phyloP scores from a whole-genome alignment of 2,797 vertebrate genomes.

The Heterohyrax brucei region DNA sequence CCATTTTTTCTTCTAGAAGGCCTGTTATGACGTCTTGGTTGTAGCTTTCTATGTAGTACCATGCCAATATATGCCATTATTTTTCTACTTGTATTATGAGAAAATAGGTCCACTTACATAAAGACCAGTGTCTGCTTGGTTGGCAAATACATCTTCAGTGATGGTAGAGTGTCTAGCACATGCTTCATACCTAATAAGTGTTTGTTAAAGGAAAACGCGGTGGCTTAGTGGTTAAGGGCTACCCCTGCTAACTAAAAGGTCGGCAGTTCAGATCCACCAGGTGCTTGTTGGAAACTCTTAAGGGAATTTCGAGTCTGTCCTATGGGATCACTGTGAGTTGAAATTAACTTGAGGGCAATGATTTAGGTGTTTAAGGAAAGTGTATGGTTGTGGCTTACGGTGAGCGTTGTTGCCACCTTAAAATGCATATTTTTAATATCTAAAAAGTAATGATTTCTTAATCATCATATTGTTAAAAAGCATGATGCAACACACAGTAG shows the following conservation, averaged over 20 bases:
- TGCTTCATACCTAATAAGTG: neutral
- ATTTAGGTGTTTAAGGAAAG: neutral
- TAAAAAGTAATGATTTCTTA: slow-evolving; percentile 24
- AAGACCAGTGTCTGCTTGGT: neutral
- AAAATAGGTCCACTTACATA: neutral
- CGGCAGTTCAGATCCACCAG: no score
- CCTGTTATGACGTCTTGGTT: neutral
- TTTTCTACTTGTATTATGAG: slow-evolving; percentile 3
- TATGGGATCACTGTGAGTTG: no score
- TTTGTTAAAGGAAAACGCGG: neutral
- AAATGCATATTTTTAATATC: slow-evolving; percentile 49
- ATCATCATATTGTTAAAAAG: neutral
- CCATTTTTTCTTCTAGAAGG: neutral
- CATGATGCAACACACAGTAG: neutral
- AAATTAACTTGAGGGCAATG: no score
- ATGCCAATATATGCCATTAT: neutral
- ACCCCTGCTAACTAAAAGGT: no score
- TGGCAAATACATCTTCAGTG: neutral
- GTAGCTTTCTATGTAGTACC: neutral
- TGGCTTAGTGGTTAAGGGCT: no score
- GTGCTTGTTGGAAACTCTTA: no score
- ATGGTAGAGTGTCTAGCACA: neutral
- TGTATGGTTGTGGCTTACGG: neutral
- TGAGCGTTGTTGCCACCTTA: neutral
- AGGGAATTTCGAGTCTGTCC: no score